Base-by-base conservation (phyloP, 2,797 vertebrate species). In the Dendrocincla fuliginosa region DNA sequence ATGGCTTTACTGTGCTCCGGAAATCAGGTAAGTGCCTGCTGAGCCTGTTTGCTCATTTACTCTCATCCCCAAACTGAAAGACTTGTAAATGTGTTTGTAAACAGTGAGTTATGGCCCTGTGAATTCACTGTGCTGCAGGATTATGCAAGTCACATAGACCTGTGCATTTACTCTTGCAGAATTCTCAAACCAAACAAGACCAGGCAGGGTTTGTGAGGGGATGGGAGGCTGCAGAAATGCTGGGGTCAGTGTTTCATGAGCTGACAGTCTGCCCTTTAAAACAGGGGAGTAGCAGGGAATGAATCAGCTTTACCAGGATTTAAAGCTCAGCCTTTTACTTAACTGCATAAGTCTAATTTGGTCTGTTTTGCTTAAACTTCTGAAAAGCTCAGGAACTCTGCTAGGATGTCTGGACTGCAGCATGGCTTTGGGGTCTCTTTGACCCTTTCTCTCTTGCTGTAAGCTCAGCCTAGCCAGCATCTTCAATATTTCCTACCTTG, bases 21-120 rank as follows among this genome's bases (percentile, higher is more conserved):
- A 90, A 87, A 84, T 88, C 91, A 91, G 80, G 74, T 88, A 88
- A 95, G 64, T 76, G 52, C 44, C 73, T 37, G 35, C 67, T 76
- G 61, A 88, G 41, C 41, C 52, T 84, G 20, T 74, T 84, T 86
- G 76, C 77, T 96, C 69, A 28, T 90, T 94, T 83, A 41, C n/a
- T 52, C 25, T 25, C 41, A 81, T 79, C 73, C 65, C 63, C 32
- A 50, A 69, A 70, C 44, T 39, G 63, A 84, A 49, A 55, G 73
- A 60, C 77, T 49, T 82, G 64, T 60, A 86, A 91, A 86, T 76
- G 57, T 74, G 70, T 90, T 95, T 94, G 91, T 82, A 88, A 96
- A 96, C 47, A 74, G 15, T 67, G 77, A 84, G 33, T 73, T 91
- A 81, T 47, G 76, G 82, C 59, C 3, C 53, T 79, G 37, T 24